Percentiles rank a stretch among this genome's conserved stretches.
These are phyloP conservation scores for Vireo altiloquus DNA, from an alignment of 2,113 vertebrate species.

Conservation along the genomic window DNA sequence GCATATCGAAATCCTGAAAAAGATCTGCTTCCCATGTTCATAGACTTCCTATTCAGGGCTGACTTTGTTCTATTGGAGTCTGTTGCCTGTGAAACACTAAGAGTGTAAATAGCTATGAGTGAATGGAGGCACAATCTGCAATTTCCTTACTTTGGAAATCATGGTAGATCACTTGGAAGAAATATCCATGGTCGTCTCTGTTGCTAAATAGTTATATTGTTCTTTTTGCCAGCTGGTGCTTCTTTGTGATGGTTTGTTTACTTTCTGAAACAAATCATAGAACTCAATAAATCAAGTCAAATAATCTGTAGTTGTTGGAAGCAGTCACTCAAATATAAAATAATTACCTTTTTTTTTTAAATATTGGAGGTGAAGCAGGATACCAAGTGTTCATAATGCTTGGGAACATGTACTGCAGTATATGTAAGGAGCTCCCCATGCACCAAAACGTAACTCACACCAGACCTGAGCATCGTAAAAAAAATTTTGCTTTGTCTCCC, in stretches of 20 bases:
- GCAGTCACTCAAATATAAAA: background rate
- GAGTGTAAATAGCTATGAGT: background rate
- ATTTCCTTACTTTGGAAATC: background rate
- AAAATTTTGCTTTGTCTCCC: background rate
- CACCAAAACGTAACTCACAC: fast-evolving
- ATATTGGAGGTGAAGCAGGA: background rate
- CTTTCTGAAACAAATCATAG: background rate
- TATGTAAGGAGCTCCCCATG: background rate
- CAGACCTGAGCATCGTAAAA: background rate
- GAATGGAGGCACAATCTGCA: background rate
- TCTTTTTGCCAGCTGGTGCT: background rate
- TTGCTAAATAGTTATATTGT: background rate
- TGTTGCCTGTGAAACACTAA: background rate
- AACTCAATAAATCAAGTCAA: background rate
- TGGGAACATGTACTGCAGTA: background rate
- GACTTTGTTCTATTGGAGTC: background rate
- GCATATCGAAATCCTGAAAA: background rate
- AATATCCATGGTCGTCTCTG: background rate
- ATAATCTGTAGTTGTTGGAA: background rate
- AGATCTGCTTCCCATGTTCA: background rate
- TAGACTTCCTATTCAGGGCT: background rate
- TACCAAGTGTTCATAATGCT: background rate
- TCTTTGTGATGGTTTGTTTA: background rate
- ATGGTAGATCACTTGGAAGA: background rate
- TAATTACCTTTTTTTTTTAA: background rate